These are phyloP conservation scores for Synergus gifuensis DNA, from an alignment of 2,888 invertebrate species.

Conservation along the genomic window DNA sequence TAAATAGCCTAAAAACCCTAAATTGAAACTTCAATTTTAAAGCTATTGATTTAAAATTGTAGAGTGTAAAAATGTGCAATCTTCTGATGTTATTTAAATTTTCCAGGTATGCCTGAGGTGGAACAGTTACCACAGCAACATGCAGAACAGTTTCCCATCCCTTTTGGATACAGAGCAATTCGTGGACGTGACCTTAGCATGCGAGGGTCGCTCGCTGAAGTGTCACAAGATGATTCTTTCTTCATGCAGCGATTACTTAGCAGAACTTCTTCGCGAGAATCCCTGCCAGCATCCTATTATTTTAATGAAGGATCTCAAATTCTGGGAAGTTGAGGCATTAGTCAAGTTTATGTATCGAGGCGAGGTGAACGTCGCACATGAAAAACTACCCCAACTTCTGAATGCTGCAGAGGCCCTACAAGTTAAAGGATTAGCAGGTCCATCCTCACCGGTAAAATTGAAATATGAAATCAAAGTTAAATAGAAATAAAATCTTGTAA, in stretches of 20 bases:
- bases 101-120: slow-evolving; percentile 87
- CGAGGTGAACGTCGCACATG: slow-evolving; percentile 92
- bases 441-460: slow-evolving; percentile 69
- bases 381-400: slow-evolving; percentile 88
- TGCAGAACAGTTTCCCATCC: slow-evolving; percentile 88
- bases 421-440: slow-evolving; percentile 83
- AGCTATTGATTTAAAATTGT: too few species aligned
- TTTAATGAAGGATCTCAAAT: slow-evolving; percentile 89
- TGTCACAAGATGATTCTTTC: slow-evolving; percentile 93
- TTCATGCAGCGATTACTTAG: slow-evolving; percentile 91
- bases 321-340: slow-evolving; percentile 91
- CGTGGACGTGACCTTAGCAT: slow-evolving; percentile 93
- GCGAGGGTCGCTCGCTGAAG: slow-evolving; percentile 90
- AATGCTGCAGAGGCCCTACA: slow-evolving; percentile 91
- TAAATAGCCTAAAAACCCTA: neutral
- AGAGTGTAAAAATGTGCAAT: neutral
- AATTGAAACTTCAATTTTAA: too few species aligned
- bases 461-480: neutral
- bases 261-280: slow-evolving; percentile 88
- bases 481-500: too few species aligned
- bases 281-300: slow-evolving; percentile 93
- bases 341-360: slow-evolving; percentile 96
- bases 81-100: neutral
- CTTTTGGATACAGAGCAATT: slow-evolving; percentile 89
- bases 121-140: slow-evolving; percentile 90